Evolutionary conservation across 2,113 vertebrate genomes (phyloP).

Genomic region (Aegithalos caudatus): DNA sequence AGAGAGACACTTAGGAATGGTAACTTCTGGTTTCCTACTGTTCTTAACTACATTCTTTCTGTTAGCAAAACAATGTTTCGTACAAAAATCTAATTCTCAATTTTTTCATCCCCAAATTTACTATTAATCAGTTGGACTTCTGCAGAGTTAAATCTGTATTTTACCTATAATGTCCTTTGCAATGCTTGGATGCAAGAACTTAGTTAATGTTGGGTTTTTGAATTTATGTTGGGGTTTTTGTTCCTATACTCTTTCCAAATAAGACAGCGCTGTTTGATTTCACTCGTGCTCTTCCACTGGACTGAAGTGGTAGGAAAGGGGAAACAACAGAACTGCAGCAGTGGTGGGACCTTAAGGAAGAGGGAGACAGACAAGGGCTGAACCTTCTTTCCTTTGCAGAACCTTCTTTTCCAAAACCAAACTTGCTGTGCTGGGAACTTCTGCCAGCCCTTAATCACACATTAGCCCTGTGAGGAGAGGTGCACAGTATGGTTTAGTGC

Average conservation of each 20-base stretch:
- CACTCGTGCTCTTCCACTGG: neutral
- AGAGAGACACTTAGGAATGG: neutral
- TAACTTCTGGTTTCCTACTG: neutral
- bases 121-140: neutral
- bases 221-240: neutral
- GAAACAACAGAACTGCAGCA: neutral
- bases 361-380: neutral
- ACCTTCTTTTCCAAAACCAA: neutral
- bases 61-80: neutral
- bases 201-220: neutral
- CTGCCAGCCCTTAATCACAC: neutral
- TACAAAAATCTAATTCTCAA: neutral
- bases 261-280: neutral
- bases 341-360: neutral
- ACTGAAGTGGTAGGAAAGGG: neutral
- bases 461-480: neutral
- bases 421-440: neutral
- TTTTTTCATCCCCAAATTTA: neutral
- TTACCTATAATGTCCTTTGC: neutral
- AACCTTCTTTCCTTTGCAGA: too few relatives aligned
- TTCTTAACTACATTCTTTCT: neutral
- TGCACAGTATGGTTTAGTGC: rapidly evolving
- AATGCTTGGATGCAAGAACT: neutral
- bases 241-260: neutral
- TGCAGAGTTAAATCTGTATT: neutral